Percentiles rank a stretch among this genome's conserved stretches.
Conservation (phyloP, 1,140 invertebrate species). For the Leptopilina boulardi region DNA sequence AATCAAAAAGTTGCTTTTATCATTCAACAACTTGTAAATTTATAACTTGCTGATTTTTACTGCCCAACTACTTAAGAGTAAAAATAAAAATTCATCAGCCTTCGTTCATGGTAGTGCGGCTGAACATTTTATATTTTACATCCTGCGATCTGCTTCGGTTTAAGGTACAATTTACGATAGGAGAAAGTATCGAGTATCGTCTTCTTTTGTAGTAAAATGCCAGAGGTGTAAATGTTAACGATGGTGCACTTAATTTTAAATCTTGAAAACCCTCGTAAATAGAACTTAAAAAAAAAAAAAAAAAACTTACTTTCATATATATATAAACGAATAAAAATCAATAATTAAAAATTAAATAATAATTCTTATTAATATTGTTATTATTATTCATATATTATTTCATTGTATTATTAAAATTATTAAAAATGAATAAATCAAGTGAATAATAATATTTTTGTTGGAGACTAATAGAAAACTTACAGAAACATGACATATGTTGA, state of each 20-base stretch:
- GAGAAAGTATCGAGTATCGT: not conserved
- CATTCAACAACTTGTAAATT: not conserved
- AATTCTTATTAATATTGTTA: not conserved
- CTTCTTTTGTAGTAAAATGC: constrained; percentile 1
- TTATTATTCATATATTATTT: no score
- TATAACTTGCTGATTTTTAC: constrained; percentile 20
- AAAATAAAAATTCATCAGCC: constrained; percentile 14
- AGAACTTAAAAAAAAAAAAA: not conserved
- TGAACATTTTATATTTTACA: constrained; percentile 18
- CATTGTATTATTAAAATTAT: no score
- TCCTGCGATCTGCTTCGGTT: not conserved
- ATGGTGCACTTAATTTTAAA: constrained; percentile 1
- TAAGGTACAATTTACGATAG: not conserved
- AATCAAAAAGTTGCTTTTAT: not conserved
- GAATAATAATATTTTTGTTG: not conserved
- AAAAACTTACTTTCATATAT: no score
- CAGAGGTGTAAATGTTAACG: constrained; percentile 26
- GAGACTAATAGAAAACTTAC: not conserved
- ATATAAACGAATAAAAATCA: not conserved
- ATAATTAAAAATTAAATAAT: not conserved
- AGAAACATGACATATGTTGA: not conserved
- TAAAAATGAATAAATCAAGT: not conserved
- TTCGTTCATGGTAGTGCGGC: no score
- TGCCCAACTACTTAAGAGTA: not conserved
- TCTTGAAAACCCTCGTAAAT: not conserved